A percentile compares a stretch with the other conserved stretches of the same genome.
Evolutionary conservation across 2,113 vertebrate species (phyloP).

Genomic region (Oncorhynchus nerka): DNA sequence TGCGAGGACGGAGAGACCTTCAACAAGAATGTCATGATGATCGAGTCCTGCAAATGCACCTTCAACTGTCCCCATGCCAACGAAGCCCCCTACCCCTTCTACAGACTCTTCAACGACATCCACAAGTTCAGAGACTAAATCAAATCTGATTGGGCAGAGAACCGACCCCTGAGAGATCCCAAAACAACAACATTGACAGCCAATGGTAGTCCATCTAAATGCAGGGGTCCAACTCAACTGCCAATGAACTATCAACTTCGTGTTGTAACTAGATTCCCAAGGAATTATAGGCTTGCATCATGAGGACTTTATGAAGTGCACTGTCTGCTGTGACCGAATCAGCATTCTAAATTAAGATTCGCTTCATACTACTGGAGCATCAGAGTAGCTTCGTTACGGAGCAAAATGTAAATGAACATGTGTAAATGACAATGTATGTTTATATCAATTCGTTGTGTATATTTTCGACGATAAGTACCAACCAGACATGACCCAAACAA

Average conservation of each 20-base stretch:
- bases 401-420: slow-evolving; percentile 82
- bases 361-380: slow-evolving; percentile 98
- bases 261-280: slow-evolving; percentile 80
- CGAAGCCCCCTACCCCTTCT: slow-evolving; percentile 89
- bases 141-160: slow-evolving; percentile 51
- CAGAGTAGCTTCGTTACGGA: slow-evolving; percentile 95
- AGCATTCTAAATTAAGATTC: slow-evolving; percentile 69
- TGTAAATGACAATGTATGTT: slow-evolving; percentile 64
- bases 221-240: slow-evolving; percentile 54
- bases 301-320: slow-evolving; percentile 80
- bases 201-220: slow-evolving; percentile 52
- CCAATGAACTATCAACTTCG: slow-evolving; percentile 66
- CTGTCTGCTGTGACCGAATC: slow-evolving; percentile 83
- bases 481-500: slow-evolving; percentile 60
- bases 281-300: slow-evolving; percentile 76
- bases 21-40: slow-evolving; percentile 97
- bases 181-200: slow-evolving; percentile 43
- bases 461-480: slow-evolving; percentile 67
- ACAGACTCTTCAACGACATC: slow-evolving; percentile 96
- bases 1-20: slow-evolving; percentile 95
- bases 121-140: slow-evolving; percentile 97
- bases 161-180: slow-evolving; percentile 23
- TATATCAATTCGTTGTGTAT: slow-evolving; percentile 73
- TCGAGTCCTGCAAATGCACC: slow-evolving; percentile 96
- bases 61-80: slow-evolving; percentile 88